Percentiles rank a stretch among this genome's conserved stretches.
phyloP scores from a whole-genome alignment of 2,797 vertebrate genomes.

The Triplophysa yarkandensis region DNA sequence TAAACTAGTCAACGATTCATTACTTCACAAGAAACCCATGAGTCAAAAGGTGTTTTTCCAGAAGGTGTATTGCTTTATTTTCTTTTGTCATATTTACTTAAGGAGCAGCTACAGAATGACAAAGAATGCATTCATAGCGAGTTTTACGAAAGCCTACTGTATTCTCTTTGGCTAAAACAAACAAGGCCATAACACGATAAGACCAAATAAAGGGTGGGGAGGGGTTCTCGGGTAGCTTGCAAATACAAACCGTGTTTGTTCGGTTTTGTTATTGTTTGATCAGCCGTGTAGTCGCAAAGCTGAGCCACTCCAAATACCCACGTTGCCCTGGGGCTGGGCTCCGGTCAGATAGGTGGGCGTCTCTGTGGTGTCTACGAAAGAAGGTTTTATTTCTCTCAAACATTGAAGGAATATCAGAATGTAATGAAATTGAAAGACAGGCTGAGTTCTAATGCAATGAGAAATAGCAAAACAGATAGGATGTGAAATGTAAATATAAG shows the following conservation, averaged over 20 bases:
- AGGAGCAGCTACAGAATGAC: constrained; percentile 73
- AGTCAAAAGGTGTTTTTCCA: constrained; percentile 71
- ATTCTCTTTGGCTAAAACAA: constrained; percentile 76
- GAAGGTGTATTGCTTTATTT: constrained; percentile 77
- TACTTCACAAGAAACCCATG: constrained; percentile 40
- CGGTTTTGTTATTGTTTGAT: constrained; percentile 83
- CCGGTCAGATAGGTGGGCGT: constrained; percentile 12
- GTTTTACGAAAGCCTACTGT: constrained; percentile 67
- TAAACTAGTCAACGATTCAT: constrained; percentile 45
- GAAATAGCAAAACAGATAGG: neutral
- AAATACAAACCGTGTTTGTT: constrained; percentile 81
- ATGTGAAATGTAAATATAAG: neutral
- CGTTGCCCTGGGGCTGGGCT: constrained; percentile 35
- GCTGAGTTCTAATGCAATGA: neutral
- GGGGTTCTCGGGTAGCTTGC: constrained; percentile 76
- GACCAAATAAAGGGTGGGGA: constrained; percentile 62
- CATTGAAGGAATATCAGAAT: neutral
- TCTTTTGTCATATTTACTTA: constrained; percentile 76
- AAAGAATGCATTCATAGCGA: constrained; percentile 68
- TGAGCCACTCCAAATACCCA: constrained; percentile 41
- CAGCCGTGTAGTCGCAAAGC: constrained; percentile 66
- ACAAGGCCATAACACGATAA: constrained; percentile 83
- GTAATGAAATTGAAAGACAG: neutral
- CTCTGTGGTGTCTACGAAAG: neutral
- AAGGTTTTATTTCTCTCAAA: constrained; percentile 1